Conservation (phyloP, 2,113 vertebrate genomes). For the Gymnorhina tibicen region DNA sequence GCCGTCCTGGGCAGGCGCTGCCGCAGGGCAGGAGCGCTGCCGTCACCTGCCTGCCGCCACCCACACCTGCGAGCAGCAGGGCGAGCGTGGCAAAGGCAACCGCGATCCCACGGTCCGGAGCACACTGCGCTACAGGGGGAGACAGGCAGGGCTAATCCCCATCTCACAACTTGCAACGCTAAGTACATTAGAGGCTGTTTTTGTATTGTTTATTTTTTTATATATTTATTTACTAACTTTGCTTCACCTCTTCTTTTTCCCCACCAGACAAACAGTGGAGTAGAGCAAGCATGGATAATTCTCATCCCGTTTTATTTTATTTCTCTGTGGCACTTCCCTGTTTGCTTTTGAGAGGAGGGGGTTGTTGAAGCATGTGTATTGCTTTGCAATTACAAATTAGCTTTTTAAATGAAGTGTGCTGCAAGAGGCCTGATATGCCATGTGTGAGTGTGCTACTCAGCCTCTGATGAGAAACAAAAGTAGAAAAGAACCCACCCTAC, state of each 20-base stretch:
- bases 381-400: conserved; percentile 65
- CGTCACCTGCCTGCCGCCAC: background rate
- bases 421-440: conserved; percentile 40
- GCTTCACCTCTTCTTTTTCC: background rate
- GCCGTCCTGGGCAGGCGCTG: rapidly evolving
- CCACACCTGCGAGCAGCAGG: background rate
- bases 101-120: background rate
- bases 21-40: background rate
- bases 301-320: conserved; percentile 44
- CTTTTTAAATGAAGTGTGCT: conserved; percentile 66
- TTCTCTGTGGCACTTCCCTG: conserved; percentile 46
- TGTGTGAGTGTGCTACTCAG: background rate
- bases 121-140: background rate
- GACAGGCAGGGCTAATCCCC: background rate
- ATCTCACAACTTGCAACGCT: background rate
- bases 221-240: conserved; percentile 12
- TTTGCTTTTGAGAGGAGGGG: conserved; percentile 59
- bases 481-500: background rate
- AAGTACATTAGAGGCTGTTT: background rate
- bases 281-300: conserved; percentile 45
- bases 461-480: conserved; percentile 14
- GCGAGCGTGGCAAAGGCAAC: background rate
- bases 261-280: background rate
- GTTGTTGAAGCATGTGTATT: conserved; percentile 49
- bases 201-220: background rate